Conservation (phyloP, 2,113 vertebrate genomes). For the Martes martes region DNA sequence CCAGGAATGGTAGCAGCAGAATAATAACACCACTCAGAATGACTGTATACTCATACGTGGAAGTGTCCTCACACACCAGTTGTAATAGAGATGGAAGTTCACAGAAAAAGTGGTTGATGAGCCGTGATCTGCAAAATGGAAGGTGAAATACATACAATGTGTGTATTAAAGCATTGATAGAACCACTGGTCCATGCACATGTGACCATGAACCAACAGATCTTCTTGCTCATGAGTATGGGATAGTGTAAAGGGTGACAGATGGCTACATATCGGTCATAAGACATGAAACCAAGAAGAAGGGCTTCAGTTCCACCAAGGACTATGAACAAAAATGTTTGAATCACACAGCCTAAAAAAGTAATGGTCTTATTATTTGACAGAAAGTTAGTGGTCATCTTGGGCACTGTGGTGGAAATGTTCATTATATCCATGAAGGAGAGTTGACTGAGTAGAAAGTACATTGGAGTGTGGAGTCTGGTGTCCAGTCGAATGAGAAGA, state of each 20-base stretch:
- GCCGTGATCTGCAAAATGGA: no score
- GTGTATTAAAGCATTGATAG: neutral
- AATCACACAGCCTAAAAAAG: neutral
- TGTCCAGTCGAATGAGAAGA: no score
- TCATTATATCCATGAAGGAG: no score
- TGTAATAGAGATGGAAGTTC: neutral
- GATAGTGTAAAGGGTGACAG: neutral
- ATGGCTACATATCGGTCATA: neutral
- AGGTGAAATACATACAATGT: neutral
- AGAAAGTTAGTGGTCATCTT: no score
- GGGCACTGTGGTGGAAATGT: no score
- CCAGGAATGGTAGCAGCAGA: neutral
- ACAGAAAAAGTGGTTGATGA: neutral
- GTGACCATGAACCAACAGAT: neutral
- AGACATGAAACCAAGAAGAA: conserved; percentile 26
- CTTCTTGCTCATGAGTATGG: neutral
- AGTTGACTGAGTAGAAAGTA: no score
- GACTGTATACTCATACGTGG: neutral
- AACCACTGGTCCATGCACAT: neutral
- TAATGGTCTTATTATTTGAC: no score
- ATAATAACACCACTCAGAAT: neutral
- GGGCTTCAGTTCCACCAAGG: neutral
- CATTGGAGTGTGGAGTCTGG: no score
- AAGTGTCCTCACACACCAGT: neutral
- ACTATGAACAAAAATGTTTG: neutral